These are phyloP conservation scores for Dorcus parallelipipedus DNA, from an alignment of 2,888 invertebrate species.

Conservation along the genomic window DNA sequence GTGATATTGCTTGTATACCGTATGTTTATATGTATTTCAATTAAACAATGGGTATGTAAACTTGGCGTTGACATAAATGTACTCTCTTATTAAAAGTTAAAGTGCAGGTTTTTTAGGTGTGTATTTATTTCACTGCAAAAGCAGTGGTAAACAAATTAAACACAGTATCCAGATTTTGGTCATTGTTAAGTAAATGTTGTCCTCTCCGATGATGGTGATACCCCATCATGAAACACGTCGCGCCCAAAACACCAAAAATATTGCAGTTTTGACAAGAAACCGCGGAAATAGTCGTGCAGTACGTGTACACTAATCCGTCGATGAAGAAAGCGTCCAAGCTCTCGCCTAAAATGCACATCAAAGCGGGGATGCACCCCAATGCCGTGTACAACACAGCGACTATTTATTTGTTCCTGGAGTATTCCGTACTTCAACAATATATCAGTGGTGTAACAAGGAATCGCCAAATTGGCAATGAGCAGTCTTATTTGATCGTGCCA, in stretches of 20 bases:
- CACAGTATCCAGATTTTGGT: background rate
- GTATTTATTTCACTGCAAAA: background rate
- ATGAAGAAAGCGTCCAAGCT: constrained; percentile 3
- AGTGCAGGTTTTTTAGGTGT: too few species aligned
- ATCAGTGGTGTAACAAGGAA: constrained; percentile 23
- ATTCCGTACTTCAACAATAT: constrained; percentile 20
- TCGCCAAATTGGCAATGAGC: constrained; percentile 13
- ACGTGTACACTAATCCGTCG: constrained; percentile 3
- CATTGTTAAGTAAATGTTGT: background rate
- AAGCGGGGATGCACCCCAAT: constrained; percentile 8
- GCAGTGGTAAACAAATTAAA: constrained; percentile 2
- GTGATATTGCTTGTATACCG: too few species aligned
- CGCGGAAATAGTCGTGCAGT: background rate
- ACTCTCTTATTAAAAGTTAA: too few species aligned
- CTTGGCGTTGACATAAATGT: too few species aligned
- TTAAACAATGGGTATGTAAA: too few species aligned
- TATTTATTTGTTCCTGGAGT: constrained; percentile 1
- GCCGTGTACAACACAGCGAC: constrained; percentile 17
- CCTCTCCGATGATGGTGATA: background rate
- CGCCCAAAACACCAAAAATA: background rate
- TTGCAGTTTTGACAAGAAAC: constrained; percentile 1
- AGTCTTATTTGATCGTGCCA: constrained; percentile 2
- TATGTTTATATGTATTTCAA: too few species aligned
- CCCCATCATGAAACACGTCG: background rate
- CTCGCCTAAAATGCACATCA: constrained; percentile 1